Percentiles rank a stretch among this genome's conserved stretches.
Conservation (phyloP, 30 jellyfish, hydroid and myxozoan genomes). For the Chrysaora quinquecirrha region DNA sequence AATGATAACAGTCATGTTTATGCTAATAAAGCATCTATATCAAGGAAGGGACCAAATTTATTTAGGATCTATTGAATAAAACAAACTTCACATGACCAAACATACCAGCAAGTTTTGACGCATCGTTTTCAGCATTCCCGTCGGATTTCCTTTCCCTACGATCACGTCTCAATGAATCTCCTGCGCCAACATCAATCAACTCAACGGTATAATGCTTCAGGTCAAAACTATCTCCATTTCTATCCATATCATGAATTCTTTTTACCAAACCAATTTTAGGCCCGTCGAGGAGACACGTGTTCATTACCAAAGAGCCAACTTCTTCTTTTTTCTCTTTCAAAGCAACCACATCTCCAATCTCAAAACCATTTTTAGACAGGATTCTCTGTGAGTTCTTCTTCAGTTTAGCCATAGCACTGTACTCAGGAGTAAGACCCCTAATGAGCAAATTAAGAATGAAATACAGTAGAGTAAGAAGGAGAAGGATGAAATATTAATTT, state of each 20-base stretch:
- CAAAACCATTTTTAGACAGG: slow-evolving; percentile 16
- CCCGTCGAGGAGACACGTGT: slow-evolving; percentile 17
- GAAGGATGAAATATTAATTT: no score
- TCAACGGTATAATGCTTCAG: slow-evolving; percentile 52
- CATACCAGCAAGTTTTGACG: not conserved
- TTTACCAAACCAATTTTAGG: slow-evolving; percentile 58
- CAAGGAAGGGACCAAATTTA: no score
- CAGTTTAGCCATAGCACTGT: slow-evolving; percentile 15
- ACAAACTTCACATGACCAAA: no score
- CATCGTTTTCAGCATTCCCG: not conserved
- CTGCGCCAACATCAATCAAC: not conserved
- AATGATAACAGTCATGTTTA: no score
- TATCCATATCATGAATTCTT: slow-evolving; percentile 27
- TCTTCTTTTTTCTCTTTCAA: slow-evolving; percentile 79
- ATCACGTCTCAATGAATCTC: not conserved
- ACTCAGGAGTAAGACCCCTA: slow-evolving; percentile 95
- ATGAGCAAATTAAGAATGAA: slow-evolving; percentile 5
- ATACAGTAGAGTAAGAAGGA: no score
- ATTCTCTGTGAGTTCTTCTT: slow-evolving; percentile 14
- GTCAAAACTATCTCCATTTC: slow-evolving; percentile 26
- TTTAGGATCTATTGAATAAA: no score
- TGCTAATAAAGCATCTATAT: no score
- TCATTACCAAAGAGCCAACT: slow-evolving; percentile 77
- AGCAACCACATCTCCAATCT: slow-evolving; percentile 83
- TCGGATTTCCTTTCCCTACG: not conserved